Percentiles rank a stretch among this genome's conserved stretches.
These are phyloP conservation scores for Ceyx margarethae DNA, from an alignment of 2,113 vertebrate genomes.

Conservation along the genomic window DNA sequence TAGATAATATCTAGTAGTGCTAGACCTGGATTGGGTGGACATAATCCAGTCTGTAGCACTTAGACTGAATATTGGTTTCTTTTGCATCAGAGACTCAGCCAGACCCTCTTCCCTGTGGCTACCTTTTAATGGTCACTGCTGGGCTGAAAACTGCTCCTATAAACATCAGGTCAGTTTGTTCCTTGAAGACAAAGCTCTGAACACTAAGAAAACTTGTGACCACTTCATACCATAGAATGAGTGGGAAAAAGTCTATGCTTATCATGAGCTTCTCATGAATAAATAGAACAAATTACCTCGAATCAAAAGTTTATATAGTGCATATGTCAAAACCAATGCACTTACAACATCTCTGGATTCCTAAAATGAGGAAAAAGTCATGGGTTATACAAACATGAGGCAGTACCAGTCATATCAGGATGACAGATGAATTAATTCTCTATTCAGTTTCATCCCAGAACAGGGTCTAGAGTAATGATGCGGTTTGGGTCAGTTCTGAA, in stretches of 20 bases:
- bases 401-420: not conserved
- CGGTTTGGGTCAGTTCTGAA: not conserved
- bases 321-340: fast-evolving
- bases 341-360: not conserved
- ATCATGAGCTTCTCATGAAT: not conserved
- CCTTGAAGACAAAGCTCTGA: not conserved
- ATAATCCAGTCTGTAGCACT: not conserved
- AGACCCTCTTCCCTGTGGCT: not conserved
- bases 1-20: not conserved
- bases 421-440: not conserved
- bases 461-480: not conserved
- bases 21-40: not conserved
- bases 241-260: fast-evolving
- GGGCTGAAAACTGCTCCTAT: not conserved
- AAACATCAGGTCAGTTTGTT: not conserved
- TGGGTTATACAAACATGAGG: not conserved
- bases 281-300: not conserved
- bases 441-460: not conserved
- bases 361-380: not conserved
- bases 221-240: not conserved
- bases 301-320: not conserved
- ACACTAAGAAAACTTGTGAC: not conserved
- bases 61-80: not conserved
- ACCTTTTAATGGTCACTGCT: not conserved
- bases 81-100: not conserved